Evolutionary conservation across 2,113 vertebrate species (phyloP).

Genomic region (Cololabis saira): DNA sequence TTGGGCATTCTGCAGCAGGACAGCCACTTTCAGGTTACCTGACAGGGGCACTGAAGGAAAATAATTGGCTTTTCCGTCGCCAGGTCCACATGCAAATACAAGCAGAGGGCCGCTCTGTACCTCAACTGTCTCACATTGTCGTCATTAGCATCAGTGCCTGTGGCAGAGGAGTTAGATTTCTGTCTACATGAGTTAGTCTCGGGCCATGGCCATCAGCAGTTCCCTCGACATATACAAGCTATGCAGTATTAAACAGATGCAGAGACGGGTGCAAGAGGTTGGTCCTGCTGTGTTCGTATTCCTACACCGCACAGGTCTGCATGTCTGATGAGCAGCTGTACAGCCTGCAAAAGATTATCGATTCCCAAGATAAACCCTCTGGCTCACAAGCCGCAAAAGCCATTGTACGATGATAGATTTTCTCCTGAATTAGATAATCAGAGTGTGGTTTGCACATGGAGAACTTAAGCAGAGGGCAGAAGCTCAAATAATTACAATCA

Average conservation of each 20-base stretch:
- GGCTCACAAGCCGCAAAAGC: slow-evolving; percentile 50
- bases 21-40: slow-evolving; percentile 79
- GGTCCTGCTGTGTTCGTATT: slow-evolving; percentile 51
- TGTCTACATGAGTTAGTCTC: slow-evolving; percentile 56
- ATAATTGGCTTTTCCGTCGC: slow-evolving; percentile 81
- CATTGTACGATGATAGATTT: slow-evolving; percentile 67
- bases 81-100: slow-evolving; percentile 73
- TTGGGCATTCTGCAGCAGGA: slow-evolving; percentile 72
- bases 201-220: slow-evolving; percentile 49
- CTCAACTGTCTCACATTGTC: slow-evolving; percentile 56
- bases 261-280: slow-evolving; percentile 31
- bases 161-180: slow-evolving; percentile 72
- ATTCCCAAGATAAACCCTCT: slow-evolving; percentile 59
- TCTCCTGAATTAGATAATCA: slow-evolving; percentile 65
- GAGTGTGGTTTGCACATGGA: slow-evolving; percentile 48
- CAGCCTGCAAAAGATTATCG: slow-evolving; percentile 55
- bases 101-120: slow-evolving; percentile 60
- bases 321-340: slow-evolving; percentile 46
- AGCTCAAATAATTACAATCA: slow-evolving; percentile 48
- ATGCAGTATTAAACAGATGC: slow-evolving; percentile 57
- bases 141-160: slow-evolving; percentile 73
- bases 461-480: slow-evolving; percentile 50
- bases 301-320: slow-evolving; percentile 42
- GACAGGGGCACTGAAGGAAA: slow-evolving; percentile 81
- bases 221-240: slow-evolving; percentile 52